These are phyloP conservation scores for Pitta sordida DNA, from an alignment of 2,113 vertebrate species.

Conservation along the genomic window DNA sequence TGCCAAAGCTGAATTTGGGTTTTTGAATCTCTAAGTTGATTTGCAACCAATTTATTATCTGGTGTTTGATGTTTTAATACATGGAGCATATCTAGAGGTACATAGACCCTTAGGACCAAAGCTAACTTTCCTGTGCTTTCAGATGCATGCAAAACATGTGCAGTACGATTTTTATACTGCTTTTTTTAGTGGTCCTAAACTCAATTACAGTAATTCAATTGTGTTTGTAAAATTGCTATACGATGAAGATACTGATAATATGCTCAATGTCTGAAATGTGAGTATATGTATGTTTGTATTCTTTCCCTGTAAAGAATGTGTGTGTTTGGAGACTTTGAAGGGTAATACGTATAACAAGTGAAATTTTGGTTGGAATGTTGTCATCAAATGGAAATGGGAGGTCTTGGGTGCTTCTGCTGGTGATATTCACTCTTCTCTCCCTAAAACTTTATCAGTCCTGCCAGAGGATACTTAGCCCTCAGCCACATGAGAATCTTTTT, in stretches of 20 bases:
- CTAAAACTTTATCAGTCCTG: background rate
- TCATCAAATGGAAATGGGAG: background rate
- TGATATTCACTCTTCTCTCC: background rate
- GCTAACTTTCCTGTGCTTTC: slow-evolving; percentile 29
- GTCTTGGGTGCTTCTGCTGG: background rate
- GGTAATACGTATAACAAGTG: background rate
- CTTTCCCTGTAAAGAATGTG: background rate
- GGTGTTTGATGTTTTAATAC: background rate
- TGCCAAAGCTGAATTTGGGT: background rate
- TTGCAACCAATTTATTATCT: background rate
- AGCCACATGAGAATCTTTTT: background rate
- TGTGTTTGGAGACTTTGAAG: background rate
- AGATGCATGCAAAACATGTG: background rate
- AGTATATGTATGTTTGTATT: slow-evolving; percentile 9
- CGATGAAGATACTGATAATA: background rate
- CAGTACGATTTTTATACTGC: background rate
- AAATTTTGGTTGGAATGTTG: background rate
- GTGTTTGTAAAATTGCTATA: background rate
- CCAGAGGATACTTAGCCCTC: background rate
- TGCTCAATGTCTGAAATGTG: slow-evolving; percentile 25
- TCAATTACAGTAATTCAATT: background rate
- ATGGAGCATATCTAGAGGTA: background rate
- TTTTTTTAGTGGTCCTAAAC: background rate
- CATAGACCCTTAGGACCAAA: background rate
- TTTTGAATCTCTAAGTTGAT: slow-evolving; percentile 5